Conservation (phyloP, 2,888 invertebrate genomes). For the Prenolepis imparis region DNA sequence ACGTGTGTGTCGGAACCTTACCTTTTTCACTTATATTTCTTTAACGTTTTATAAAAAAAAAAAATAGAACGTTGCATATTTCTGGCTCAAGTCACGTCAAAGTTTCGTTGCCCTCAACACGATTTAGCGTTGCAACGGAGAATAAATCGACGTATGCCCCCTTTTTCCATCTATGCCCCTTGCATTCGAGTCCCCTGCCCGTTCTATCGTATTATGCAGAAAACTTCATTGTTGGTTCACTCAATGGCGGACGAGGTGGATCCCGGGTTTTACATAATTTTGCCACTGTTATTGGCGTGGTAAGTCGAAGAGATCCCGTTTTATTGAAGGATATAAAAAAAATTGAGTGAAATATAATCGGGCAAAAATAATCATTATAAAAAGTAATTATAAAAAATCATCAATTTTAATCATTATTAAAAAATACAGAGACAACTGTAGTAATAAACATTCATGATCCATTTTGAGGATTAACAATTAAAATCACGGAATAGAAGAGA, state of each 20-base stretch:
- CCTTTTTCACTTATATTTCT: background rate
- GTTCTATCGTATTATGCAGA: constrained; percentile 78
- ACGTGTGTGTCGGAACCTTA: background rate
- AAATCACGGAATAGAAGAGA: background rate
- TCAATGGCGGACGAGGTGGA: constrained; percentile 72
- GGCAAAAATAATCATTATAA: too few relatives aligned
- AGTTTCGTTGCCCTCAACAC: background rate
- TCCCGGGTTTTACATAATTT: constrained; percentile 73
- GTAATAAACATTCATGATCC: background rate
- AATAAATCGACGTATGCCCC: constrained; percentile 64
- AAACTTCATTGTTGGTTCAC: constrained; percentile 78
- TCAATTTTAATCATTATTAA: background rate
- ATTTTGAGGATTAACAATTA: constrained; percentile 15
- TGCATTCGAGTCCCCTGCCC: constrained; percentile 69
- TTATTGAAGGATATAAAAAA: background rate
- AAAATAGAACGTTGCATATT: background rate
- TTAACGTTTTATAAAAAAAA: constrained; percentile 20
- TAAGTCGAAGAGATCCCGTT: background rate
- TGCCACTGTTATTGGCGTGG: constrained; percentile 33
- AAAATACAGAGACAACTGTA: background rate
- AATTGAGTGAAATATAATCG: background rate
- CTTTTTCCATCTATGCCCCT: constrained; percentile 65
- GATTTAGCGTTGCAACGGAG: background rate
- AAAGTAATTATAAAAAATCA: background rate
- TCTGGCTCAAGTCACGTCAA: background rate